A percentile compares a stretch with the other conserved stretches of the same genome.
Conservation (phyloP, 2,113 vertebrate species). For the Carollia perspicillata region DNA sequence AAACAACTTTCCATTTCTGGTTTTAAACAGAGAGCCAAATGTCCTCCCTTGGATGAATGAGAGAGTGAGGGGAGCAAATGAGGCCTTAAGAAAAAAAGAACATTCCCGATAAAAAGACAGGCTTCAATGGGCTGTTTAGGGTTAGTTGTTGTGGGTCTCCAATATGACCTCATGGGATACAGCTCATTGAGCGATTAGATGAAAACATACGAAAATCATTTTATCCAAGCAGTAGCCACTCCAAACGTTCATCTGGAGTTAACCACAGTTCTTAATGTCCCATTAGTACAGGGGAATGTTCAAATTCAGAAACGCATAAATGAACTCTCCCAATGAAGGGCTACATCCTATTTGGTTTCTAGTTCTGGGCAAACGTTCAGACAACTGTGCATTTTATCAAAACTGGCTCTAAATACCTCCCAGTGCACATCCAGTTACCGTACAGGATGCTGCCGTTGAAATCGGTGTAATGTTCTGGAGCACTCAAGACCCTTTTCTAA, state of each 20-base stretch:
- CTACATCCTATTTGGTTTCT: conserved; percentile 44
- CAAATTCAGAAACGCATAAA: conserved; percentile 29
- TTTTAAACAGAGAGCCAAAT: conserved; percentile 48
- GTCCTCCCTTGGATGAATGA: not conserved
- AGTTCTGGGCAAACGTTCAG: conserved; percentile 37
- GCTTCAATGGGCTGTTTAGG: not conserved
- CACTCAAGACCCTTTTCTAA: not conserved
- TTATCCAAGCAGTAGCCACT: conserved; percentile 33
- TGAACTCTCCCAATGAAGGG: conserved; percentile 31
- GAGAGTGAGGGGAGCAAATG: not conserved
- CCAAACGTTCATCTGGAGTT: not conserved
- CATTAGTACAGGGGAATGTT: conserved; percentile 48
- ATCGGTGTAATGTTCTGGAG: not conserved
- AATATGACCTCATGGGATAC: conserved; percentile 49
- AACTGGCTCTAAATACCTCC: not conserved
- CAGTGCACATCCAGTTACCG: not conserved
- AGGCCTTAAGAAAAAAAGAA: not conserved
- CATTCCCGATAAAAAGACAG: conserved; percentile 7
- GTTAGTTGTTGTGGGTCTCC: conserved; percentile 7
- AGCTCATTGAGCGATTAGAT: conserved; percentile 56
- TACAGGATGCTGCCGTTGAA: not conserved
- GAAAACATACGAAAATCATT: conserved; percentile 62
- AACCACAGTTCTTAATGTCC: conserved; percentile 63
- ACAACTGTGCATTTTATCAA: conserved; percentile 51
- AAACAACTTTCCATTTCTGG: conserved; percentile 71